A percentile compares a stretch with the other conserved stretches of the same genome.
These are phyloP conservation scores for Agonopterix heracliana DNA, from an alignment of 2,888 invertebrate genomes.

Conservation along the genomic window DNA sequence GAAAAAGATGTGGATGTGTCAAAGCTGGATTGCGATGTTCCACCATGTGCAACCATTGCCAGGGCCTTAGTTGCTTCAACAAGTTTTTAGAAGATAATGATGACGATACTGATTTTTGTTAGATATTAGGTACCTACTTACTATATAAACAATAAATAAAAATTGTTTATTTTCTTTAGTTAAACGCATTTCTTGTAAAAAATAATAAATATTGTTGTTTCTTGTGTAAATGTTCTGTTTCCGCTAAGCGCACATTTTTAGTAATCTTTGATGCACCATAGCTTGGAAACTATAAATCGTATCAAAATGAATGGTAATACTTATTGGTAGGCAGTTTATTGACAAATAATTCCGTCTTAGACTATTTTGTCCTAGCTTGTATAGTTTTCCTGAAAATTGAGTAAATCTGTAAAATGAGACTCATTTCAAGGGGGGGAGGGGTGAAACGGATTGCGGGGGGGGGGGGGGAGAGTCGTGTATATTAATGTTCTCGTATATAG, in stretches of 20 bases:
- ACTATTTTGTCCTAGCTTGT: constrained; percentile 5
- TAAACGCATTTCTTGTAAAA: constrained; percentile 5
- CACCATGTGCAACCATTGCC: constrained; percentile 7
- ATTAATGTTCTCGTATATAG: constrained; percentile 2
- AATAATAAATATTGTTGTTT: constrained; percentile 5
- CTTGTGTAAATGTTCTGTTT: constrained; percentile 2
- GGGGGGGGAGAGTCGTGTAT: constrained; percentile 6
- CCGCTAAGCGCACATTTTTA: constrained; percentile 6
- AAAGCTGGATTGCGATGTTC: constrained; percentile 8
- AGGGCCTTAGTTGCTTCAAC: constrained; percentile 5
- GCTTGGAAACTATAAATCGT: constrained; percentile 6
- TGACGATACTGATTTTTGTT: constrained; percentile 3
- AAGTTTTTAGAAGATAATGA: constrained; percentile 7
- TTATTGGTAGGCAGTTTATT: constrained; percentile 9
- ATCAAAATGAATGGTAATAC: constrained; percentile 6
- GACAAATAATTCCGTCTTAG: constrained; percentile 7
- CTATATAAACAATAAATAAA: background rate
- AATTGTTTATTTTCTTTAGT: background rate
- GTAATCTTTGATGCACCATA: constrained; percentile 7
- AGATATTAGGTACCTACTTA: constrained; percentile 1
- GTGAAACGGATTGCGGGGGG: constrained; percentile 4
- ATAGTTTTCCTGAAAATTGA: constrained; percentile 10
- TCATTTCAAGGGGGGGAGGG: constrained; percentile 5
- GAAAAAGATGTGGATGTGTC: constrained; percentile 8
- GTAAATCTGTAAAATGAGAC: constrained; percentile 8